A percentile compares a stretch with the other conserved stretches of the same genome.
These are phyloP conservation scores for Petrocephalus schoutedeni DNA, from an alignment of 2,797 vertebrate species.

Conservation along the genomic window DNA sequence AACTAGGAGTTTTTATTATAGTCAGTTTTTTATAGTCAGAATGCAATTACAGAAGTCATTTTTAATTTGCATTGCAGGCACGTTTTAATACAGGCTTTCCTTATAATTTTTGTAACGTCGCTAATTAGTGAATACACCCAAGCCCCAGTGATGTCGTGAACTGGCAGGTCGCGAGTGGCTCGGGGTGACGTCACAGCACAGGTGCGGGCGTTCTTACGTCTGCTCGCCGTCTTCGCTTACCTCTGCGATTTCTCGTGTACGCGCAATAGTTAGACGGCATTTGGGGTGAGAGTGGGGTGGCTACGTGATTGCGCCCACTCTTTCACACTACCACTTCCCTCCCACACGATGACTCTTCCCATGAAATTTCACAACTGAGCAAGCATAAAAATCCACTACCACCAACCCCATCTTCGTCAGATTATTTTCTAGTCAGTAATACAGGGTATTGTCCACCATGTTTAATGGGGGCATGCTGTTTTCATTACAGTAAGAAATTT, in stretches of 20 bases:
- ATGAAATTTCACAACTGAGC: background rate
- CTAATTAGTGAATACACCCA: background rate
- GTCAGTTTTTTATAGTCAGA: background rate
- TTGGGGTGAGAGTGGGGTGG: background rate
- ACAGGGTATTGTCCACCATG: background rate
- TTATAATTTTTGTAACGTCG: background rate
- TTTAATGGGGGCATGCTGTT: background rate
- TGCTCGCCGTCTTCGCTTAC: background rate
- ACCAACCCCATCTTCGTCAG: background rate
- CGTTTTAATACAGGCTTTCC: background rate
- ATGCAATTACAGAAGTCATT: background rate
- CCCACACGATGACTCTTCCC: background rate
- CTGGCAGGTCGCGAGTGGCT: background rate
- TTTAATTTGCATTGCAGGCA: background rate
- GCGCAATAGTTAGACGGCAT: background rate
- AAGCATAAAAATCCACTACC: background rate
- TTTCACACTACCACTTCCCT: background rate
- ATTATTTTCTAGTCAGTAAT: background rate
- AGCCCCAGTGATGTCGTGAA: background rate
- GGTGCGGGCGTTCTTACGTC: background rate
- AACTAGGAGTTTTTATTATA: background rate
- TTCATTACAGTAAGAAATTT: background rate
- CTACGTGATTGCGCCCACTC: background rate
- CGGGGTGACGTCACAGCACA: background rate
- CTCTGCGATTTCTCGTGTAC: background rate